Percentiles rank a stretch among this genome's conserved stretches.
These are phyloP conservation scores for Tenualosa ilisha DNA, from an alignment of 2,797 vertebrate species.

Conservation along the genomic window DNA sequence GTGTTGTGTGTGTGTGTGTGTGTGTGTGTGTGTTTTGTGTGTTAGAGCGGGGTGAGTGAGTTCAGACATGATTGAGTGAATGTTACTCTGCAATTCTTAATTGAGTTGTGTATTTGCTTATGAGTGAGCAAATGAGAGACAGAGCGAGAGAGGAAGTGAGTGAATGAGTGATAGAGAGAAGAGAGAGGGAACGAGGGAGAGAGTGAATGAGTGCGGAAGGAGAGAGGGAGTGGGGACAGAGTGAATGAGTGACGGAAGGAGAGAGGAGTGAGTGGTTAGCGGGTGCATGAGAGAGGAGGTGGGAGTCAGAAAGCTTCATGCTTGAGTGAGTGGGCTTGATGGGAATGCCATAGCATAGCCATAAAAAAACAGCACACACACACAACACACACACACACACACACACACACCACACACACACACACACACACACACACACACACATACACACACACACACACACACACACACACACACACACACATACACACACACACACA, in stretches of 20 bases:
- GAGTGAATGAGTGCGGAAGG: neutral
- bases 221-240: neutral
- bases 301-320: neutral
- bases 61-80: neutral
- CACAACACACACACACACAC: neutral
- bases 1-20: neutral
- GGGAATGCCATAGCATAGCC: neutral
- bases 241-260: too few species aligned
- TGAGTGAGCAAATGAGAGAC: slow-evolving; percentile 15
- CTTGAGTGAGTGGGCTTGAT: neutral
- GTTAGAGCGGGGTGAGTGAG: neutral
- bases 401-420: too few species aligned
- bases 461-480: too few species aligned
- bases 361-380: too few species aligned
- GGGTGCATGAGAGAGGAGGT: neutral
- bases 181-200: neutral
- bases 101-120: neutral
- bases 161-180: neutral
- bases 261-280: neutral
- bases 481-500: too few species aligned
- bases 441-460: too few species aligned
- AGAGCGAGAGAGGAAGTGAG: neutral
- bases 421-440: too few species aligned
- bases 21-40: neutral
- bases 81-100: too few species aligned